Evolutionary conservation across 2,113 vertebrate species (phyloP), one percentile per base, ranked within the genome.

Genomic region (Phyllostomus hastatus): DNA sequence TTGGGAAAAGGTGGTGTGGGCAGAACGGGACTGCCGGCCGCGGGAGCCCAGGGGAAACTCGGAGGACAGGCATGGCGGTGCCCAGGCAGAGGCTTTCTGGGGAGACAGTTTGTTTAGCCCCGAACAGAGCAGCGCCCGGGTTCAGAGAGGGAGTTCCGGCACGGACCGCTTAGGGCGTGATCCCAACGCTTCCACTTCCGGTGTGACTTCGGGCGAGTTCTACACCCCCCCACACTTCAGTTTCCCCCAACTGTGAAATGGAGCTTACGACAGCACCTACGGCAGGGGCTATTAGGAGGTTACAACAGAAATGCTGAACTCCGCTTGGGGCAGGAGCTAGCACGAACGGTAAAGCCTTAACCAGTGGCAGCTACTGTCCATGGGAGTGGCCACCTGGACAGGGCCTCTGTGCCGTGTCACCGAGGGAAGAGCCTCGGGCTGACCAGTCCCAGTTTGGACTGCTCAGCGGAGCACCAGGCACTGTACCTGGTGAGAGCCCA

Each of bases 391-490:
- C 50, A 81, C 41, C 69, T 20, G 16, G 35, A 20, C 17, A 52
- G 28, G 59, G 38, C 20, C 57, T 87, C 41, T 4, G 16, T 31
- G 6, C 38, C 3, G 31, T 1, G 10, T 11, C 4, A 7, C 3
- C 0, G 41, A 28, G 66, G 59, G 2, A 28, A 75, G 33, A 14
- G 15, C 35, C 35, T 35, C 1, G 46, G 35, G 50, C 7, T 79
- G 26, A 10, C 33, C 31, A 6, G n/a, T 4, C 50, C 73, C 46
- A 15, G 8, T 59, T 66, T 35, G 64, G 67, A 54, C 17, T 33
- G 24, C 22, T 28, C 5, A 0, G 33, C 9, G 20, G 41, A 33
- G 0, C 1, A 22, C 19, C 15, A 35, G 46, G 54, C 16, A 43
- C 28, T 57, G n/a, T 2, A 4, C 17, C 5, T 26, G 54, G 50